Percentiles rank a stretch among this genome's conserved stretches.
These are phyloP conservation scores for Phocoena phocoena DNA, from an alignment of 2,113 vertebrate species.

Conservation along the genomic window DNA sequence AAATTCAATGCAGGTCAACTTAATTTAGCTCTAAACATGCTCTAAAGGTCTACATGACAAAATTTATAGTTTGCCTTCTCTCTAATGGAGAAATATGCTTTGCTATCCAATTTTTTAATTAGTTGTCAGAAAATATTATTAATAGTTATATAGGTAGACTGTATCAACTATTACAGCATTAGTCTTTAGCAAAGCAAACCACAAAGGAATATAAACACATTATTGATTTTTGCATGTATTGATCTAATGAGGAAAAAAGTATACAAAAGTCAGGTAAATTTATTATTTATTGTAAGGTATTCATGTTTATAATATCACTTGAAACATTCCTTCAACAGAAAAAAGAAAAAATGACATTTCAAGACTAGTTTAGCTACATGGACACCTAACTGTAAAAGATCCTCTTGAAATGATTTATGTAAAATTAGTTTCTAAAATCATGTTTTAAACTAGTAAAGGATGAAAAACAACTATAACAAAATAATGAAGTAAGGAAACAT, in stretches of 20 bases:
- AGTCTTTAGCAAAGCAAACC: constrained; percentile 36
- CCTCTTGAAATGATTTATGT: neutral
- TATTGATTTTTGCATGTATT: neutral
- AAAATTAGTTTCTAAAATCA: constrained; percentile 28
- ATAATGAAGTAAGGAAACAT: neutral
- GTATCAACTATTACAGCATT: neutral
- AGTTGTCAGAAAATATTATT: constrained; percentile 42
- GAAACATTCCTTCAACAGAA: constrained; percentile 31
- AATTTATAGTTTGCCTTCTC: neutral
- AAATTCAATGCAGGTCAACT: neutral
- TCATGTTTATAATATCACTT: neutral
- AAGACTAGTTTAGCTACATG: neutral
- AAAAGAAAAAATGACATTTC: neutral
- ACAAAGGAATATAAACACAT: constrained; percentile 26
- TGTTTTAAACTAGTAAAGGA: neutral
- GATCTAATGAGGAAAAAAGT: constrained; percentile 23
- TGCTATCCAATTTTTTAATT: constrained; percentile 23
- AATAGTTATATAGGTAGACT: neutral
- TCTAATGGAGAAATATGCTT: constrained; percentile 17
- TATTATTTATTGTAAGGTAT: constrained; percentile 4
- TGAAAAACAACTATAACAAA: neutral
- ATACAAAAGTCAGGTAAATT: constrained; percentile 7
- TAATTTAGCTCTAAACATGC: neutral
- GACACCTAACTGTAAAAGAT: neutral
- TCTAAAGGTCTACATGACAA: constrained; percentile 11